Evolutionary conservation across 2,888 invertebrate genomes (phyloP), one percentile per base, ranked within the genome.

Genomic region (Elaeidobius kamerunicus): DNA sequence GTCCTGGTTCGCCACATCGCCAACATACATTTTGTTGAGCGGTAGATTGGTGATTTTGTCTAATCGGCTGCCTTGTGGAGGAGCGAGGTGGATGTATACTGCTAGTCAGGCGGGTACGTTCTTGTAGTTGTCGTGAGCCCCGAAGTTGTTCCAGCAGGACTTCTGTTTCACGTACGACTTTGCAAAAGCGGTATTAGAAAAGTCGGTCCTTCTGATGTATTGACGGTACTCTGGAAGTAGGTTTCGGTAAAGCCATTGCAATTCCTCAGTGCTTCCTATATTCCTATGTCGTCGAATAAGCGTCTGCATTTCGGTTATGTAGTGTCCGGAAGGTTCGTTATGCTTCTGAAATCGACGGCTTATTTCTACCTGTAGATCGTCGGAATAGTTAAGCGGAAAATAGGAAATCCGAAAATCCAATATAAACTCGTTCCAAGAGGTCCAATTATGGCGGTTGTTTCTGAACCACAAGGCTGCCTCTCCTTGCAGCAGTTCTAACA

Each of bases 381-480:
- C 23, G 4, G 4, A 4, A 12, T 18, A 38, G 17, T 38, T 17
- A 15, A 34, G 4, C 7, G 38, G 17, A 6, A 23, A 23, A 9
- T 23, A 23, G 23, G 9, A 23, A 9, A 4, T 23, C 9, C 23
- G 4, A 23, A 23, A 23, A 9, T 4, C 23, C 5, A 9, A 23
- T 6, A 9, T 23, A 23, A 23, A 23, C 23, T 23, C 23, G 4
- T 23, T 9, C 23, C 23, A 23, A 4, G 23, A 6, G 23, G 5
- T 23, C 23, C 23, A 38, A n/a, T 38, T 15, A 16, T 4, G 5
- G 6, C 38, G 38, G 17, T 38, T 38, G n/a, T 38, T 38, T 11
- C 38, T 11, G 18, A 16, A 38, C 38, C 38, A 38, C 15, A 38
- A 16, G 6, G 38, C 38, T 12, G 38, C 38, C 15, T 38, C 38